Conservation (phyloP, 2,113 vertebrate genomes). For the Hyperopisus bebe region DNA sequence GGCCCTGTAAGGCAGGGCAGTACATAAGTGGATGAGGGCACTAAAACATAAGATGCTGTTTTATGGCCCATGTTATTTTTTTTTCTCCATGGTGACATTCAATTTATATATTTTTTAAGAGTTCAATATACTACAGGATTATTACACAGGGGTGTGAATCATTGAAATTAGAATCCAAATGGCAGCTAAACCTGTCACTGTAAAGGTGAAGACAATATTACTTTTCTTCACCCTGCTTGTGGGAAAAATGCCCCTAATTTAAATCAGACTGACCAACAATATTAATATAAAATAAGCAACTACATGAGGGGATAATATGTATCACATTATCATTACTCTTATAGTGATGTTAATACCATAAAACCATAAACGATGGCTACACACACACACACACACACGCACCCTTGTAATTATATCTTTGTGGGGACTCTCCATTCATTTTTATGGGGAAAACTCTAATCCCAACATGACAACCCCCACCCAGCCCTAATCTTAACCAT, state of each 20-base stretch:
- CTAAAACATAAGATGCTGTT: constrained; percentile 27
- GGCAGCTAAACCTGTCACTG: constrained; percentile 33
- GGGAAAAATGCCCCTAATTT: neutral
- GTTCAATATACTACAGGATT: constrained; percentile 29
- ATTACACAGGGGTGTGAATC: constrained; percentile 46
- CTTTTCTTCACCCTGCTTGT: neutral
- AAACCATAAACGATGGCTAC: no score
- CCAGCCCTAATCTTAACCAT: no score
- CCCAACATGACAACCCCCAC: no score
- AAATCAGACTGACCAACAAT: constrained; percentile 8
- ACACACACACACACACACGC: neutral
- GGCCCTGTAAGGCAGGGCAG: neutral
- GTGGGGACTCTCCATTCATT: no score
- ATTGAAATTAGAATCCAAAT: constrained; percentile 16
- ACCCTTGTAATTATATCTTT: no score
- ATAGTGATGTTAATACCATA: neutral
- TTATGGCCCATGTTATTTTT: constrained; percentile 32
- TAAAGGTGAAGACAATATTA: constrained; percentile 22
- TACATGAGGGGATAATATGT: neutral
- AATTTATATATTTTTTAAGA: constrained; percentile 39
- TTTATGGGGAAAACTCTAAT: no score
- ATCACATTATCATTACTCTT: neutral
- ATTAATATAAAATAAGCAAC: neutral
- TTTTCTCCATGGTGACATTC: constrained; percentile 39
- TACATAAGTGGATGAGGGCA: neutral